Base-by-base conservation (phyloP, 2,888 invertebrate genomes). In the Prosopocoilus inquinatus region DNA sequence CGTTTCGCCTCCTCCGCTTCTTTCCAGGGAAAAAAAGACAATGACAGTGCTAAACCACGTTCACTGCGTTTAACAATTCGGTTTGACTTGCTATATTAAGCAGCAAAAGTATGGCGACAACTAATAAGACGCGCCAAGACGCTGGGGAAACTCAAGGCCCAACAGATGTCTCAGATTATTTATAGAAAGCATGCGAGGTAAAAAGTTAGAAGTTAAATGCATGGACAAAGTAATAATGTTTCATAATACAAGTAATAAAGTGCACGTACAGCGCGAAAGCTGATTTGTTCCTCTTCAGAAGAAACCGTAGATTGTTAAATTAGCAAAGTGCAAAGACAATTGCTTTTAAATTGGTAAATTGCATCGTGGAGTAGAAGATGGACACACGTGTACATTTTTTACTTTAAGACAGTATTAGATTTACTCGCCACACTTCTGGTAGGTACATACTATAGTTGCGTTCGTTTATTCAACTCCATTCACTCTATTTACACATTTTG, bases 81-180 rank as follows among this genome's bases (percentile, higher is more conserved):
- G 20, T 28, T 28, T 5, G 41, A 43, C 28, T 50, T 12, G 3
- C n/a, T 34, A 13, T 50, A 50, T 52, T 46, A n/a, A 36, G 36
- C 34, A 16, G 20, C 41, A 13, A 41, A 41, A 16, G 41, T 41
- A 41, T 41, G 41, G 41, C 41, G 41, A 41, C 41, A 15, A 41
- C 41, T 41, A 41, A 41, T 9, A 16, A 15, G 12, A 41, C 41
- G 13, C 41, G 41, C 41, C 41, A 41, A 41, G 41, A 28, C 38
- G 38, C 11, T 38, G 13, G 12, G 12, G 16, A 41, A 41, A 41
- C 13, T 38, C 38, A 38, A 38, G 38, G 41, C 20, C 20, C 20
- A 28, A 28, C 41, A 41, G 41, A 11, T 41, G 41, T 41, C 16
- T 41, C 41, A 9, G 15, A 16, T 9, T 9, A 41, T 41, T 11